Conservation (phyloP, 2,888 invertebrate genomes). For the Podotricha telesiphe region DNA sequence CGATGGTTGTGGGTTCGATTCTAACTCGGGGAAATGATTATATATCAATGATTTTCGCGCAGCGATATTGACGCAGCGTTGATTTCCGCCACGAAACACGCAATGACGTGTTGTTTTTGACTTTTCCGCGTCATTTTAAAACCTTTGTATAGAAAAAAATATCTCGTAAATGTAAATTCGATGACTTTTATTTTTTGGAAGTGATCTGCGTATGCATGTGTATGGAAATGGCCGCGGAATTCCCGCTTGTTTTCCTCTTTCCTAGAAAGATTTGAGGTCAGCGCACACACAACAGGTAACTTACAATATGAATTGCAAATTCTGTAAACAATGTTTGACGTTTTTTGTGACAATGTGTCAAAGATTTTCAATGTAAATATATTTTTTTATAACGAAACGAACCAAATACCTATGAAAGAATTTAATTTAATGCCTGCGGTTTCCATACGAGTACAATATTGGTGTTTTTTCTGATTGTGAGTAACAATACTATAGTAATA, state of each 20-base stretch:
- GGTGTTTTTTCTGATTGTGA: neutral
- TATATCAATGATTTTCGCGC: too few relatives aligned
- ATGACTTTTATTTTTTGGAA: conserved; percentile 50
- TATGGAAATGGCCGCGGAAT: conserved; percentile 45
- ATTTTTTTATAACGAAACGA: conserved; percentile 1
- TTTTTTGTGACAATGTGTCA: conserved; percentile 23
- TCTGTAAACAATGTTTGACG: conserved; percentile 20
- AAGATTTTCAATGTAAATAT: conserved; percentile 18
- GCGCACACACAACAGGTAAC: conserved; percentile 28
- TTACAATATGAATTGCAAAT: conserved; percentile 21
- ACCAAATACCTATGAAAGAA: neutral
- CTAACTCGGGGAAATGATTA: too few relatives aligned
- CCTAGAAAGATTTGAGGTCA: conserved; percentile 35
- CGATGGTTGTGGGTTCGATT: too few relatives aligned
- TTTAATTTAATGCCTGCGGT: neutral
- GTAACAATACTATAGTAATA: neutral
- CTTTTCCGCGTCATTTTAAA: too few relatives aligned
- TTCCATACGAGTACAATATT: neutral
- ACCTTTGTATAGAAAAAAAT: too few relatives aligned
- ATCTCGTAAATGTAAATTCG: too few relatives aligned
- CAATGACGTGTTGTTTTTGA: too few relatives aligned
- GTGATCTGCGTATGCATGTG: conserved; percentile 22
- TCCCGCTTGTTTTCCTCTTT: conserved; percentile 49
- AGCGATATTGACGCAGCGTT: too few relatives aligned
- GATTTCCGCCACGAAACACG: too few relatives aligned